Conservation (phyloP, 64 coral and sea anemone genomes). For the Dendronephthya gigantea region DNA sequence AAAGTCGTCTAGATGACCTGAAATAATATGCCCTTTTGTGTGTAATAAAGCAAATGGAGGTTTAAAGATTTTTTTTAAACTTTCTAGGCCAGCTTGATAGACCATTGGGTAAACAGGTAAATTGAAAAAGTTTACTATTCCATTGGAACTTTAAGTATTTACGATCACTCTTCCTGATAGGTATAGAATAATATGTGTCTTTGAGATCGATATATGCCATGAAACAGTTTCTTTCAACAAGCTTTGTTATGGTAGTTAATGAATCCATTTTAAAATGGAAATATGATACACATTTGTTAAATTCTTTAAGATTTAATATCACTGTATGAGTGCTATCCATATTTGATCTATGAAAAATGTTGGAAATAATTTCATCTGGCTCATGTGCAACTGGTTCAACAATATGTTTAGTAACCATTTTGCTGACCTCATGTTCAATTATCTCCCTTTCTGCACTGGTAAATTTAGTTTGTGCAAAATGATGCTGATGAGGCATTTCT, state of each 20-base stretch:
- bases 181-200: background rate
- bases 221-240: background rate
- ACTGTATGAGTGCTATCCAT: background rate
- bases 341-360: background rate
- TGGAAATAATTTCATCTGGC: background rate
- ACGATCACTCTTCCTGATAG: background rate
- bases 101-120: background rate
- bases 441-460: no score
- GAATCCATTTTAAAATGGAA: constrained; percentile 15
- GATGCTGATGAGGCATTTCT: no score
- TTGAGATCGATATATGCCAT: background rate
- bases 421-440: no score
- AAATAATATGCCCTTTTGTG: background rate
- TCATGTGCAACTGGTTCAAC: background rate
- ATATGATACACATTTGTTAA: background rate
- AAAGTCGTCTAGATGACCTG: constrained; percentile 1
- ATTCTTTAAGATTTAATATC: background rate
- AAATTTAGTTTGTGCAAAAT: no score
- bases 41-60: background rate
- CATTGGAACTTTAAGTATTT: background rate
- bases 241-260: background rate
- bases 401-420: no score
- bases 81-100: background rate
- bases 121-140: background rate
- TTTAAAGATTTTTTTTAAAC: background rate